A percentile compares a stretch with the other conserved stretches of the same genome.
Conservation (phyloP, 1,140 invertebrate species). For the Asobara japonica region DNA sequence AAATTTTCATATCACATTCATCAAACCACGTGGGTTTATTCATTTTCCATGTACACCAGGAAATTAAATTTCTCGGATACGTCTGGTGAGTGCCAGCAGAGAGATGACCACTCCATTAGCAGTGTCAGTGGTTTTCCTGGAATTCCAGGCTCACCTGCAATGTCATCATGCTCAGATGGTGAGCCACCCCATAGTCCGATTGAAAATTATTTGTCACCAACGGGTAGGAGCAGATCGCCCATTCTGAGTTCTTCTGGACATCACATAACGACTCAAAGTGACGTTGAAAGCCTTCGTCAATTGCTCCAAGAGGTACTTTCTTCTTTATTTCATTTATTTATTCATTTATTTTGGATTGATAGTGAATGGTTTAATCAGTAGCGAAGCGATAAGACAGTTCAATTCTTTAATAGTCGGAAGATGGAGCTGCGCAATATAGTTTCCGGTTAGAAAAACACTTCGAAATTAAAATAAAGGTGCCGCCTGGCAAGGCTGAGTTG, state of each 20-base stretch:
- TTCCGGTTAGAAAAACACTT: too few species aligned
- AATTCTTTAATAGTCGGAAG: too few species aligned
- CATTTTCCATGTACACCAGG: constrained; percentile 37
- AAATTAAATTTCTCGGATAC: constrained; percentile 59
- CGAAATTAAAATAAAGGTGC: too few species aligned
- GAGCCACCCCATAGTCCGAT: constrained; percentile 61
- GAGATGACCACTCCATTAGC: constrained; percentile 50
- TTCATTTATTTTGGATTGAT: constrained; percentile 4
- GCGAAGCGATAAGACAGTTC: too few species aligned
- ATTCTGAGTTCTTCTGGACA: constrained; percentile 58
- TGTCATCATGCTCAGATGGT: constrained; percentile 63
- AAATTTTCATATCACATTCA: not conserved
- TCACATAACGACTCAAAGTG: constrained; percentile 53
- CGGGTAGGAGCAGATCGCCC: constrained; percentile 56
- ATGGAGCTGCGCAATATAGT: too few species aligned
- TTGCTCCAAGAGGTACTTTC: constrained; percentile 60
- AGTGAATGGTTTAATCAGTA: too few species aligned
- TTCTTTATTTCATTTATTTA: not conserved
- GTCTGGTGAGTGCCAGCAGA: constrained; percentile 54
- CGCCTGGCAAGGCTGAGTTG: too few species aligned
- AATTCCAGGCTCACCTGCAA: constrained; percentile 59
- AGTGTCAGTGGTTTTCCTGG: constrained; percentile 44
- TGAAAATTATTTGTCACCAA: constrained; percentile 54
- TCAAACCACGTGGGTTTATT: not conserved
- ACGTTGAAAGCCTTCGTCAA: constrained; percentile 59